A percentile compares a stretch with the other conserved stretches of the same genome.
Conservation (phyloP, 2,797 vertebrate species). For the Cyclura pinguis region DNA sequence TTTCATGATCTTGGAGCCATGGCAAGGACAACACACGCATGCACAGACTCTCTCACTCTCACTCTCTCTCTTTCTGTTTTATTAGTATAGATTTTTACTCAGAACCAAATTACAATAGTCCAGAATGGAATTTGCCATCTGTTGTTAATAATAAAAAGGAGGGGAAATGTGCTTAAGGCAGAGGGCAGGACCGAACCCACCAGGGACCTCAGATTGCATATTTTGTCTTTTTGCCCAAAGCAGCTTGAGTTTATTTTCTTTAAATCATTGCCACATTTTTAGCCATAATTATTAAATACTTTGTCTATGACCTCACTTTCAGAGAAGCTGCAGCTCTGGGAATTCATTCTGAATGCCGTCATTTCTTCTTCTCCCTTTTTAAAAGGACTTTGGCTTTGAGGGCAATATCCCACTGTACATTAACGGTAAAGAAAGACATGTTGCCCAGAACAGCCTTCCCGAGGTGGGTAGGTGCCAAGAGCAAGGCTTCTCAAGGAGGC, state of each 20-base stretch:
- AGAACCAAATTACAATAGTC: conserved; percentile 1
- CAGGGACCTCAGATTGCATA: conserved; percentile 64
- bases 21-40: background rate
- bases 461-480: no score
- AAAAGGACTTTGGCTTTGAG: no score
- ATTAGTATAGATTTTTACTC: background rate
- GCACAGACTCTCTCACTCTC: background rate
- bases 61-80: background rate
- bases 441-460: no score
- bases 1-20: background rate
- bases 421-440: no score
- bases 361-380: conserved; percentile 50
- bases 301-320: conserved; percentile 82
- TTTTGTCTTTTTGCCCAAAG: conserved; percentile 74
- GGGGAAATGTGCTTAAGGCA: conserved; percentile 42
- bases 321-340: conserved; percentile 66
- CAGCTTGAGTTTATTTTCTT: conserved; percentile 74
- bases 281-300: conserved; percentile 81
- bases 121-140: conserved; percentile 62
- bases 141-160: conserved; percentile 56
- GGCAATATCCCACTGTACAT: no score
- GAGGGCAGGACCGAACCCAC: conserved; percentile 34
- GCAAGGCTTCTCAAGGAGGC: no score
- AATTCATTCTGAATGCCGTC: conserved; percentile 64
- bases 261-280: conserved; percentile 83